Evolutionary conservation across 2,113 vertebrate genomes (phyloP), one percentile per base, ranked within the genome.

Genomic region (Protobothrops flavoviridis): DNA sequence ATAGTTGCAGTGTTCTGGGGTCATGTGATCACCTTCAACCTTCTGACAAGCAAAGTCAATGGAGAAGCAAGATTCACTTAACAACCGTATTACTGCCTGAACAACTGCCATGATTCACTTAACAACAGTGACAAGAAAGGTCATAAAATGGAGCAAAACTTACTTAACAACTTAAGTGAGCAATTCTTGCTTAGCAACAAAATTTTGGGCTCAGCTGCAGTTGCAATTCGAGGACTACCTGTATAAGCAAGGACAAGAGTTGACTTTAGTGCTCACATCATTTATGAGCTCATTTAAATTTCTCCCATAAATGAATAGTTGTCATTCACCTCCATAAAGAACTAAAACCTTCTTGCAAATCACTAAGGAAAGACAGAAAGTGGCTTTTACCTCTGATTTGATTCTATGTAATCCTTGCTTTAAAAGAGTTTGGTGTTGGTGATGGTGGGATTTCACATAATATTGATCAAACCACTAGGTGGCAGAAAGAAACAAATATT

Each of bases 401-500:
- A 55, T 88, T n/a, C 53, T 29, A 10, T 11, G 29, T 55, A 9
- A 21, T 39, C 87, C 53, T 88, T 33, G 3, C 87, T 39, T 33
- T 8, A 20, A 88, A n/a, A 55, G n/a, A 45, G 7, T n/a, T 21
- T 21, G 56, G 3, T 53, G 50, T n/a, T 2, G 15, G n/a, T 0
- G 15, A 7, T 20, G 13, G 2, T 81, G 69, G n/a, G 69, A 81
- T 39, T 39, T 81, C 29, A 23, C 12, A 15, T 64, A 39, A 50
- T 33, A 33, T 48, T 0, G 26, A 12, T 89, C 21, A 39, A 8
- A 43, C 74, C 92, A 90, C 88, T 86, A 85, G 88, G 45, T 26
- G 92, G 88, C 88, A 90, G 74, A n/a, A 90, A 55, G 45, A 90
- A 86, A 57, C 64, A 89, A 93, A 33, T 11, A 61, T 93, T 64